Evolutionary conservation across 2,113 vertebrate species (phyloP), one percentile per base, ranked within the genome.

Genomic region (Oenanthe oenanthe): DNA sequence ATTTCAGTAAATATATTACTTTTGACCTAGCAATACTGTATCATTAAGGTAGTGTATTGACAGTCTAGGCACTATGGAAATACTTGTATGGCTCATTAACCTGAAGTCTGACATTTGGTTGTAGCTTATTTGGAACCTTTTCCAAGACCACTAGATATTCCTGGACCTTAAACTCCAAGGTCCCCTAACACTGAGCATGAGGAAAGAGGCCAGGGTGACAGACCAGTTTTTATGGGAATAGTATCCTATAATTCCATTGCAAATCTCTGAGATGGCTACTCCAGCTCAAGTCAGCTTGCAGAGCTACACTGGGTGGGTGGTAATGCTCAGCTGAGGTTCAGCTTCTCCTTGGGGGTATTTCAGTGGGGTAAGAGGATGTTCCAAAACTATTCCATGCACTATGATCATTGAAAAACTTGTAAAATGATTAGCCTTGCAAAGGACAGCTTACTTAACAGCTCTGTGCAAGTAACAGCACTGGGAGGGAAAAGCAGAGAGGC

Each of bases 101-200:
- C 50, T 45, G 65, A 84, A 93, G 79, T 57, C 45, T 78, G 43
- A 68, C 25, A 3, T 81, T 77, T 81, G 73, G 28, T 68, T 89
- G 65, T 87, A 94, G 92, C 95, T 92, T 89, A 63, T 82, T 71
- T 71, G 77, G 53, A 81, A 56, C 11, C 58, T 89, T 84, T 92
- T 63, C 73, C 14, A 67, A 45, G 86, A 57, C 32, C 15, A 7
- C 21, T 82, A 43, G 56, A 68, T 57, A 45, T 53, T 79, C 58
- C 54, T 48, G 34, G 61, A 76, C 60, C 68, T 79, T 36, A 34
- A 70, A 65, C 32, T 36, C 34, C 42, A 61, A 26, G 70, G 34
- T 60, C 4, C 6, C 6, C 14, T 38, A 56, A n/a, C 7, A 9
- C 8, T 43, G 75, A 60, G 50, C 26, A 2, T 15, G 43, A 77